These are phyloP conservation scores for Margarornis squamiger DNA, from an alignment of 2,797 vertebrate species.

Conservation along the genomic window DNA sequence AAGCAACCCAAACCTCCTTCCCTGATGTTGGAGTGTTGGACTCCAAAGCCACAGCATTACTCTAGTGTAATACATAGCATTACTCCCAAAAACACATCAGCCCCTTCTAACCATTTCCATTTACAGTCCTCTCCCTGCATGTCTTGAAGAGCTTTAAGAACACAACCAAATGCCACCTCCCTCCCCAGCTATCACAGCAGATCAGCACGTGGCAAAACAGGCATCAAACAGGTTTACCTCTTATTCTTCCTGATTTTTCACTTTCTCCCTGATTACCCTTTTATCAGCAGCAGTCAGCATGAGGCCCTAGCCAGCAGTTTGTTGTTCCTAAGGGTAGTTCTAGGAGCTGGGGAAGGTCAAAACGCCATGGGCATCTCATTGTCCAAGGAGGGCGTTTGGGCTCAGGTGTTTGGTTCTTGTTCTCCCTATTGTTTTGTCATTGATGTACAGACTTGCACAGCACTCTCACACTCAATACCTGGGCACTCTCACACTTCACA, in stretches of 20 bases:
- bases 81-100: background rate
- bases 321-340: background rate
- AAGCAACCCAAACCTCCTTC: background rate
- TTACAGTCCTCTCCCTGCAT: background rate
- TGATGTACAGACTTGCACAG: rapidly evolving
- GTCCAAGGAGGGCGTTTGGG: background rate
- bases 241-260: background rate
- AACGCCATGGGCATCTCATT: background rate
- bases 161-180: rapidly evolving
- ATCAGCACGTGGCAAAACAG: background rate
- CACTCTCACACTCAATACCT: background rate
- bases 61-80: background rate
- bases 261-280: background rate
- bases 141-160: background rate
- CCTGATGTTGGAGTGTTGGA: background rate
- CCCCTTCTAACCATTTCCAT: background rate
- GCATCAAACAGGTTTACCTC: background rate
- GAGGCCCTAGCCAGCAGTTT: background rate
- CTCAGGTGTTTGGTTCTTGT: background rate
- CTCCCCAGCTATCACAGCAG: background rate
- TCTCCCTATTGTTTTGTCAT: background rate
- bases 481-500: background rate
- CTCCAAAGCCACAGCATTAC: background rate
- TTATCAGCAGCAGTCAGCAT: background rate
- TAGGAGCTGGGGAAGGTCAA: background rate